Evolutionary conservation across 2,113 vertebrate species (phyloP), one percentile per base, ranked within the genome.

Genomic region (Lethenteron reissneri): DNA sequence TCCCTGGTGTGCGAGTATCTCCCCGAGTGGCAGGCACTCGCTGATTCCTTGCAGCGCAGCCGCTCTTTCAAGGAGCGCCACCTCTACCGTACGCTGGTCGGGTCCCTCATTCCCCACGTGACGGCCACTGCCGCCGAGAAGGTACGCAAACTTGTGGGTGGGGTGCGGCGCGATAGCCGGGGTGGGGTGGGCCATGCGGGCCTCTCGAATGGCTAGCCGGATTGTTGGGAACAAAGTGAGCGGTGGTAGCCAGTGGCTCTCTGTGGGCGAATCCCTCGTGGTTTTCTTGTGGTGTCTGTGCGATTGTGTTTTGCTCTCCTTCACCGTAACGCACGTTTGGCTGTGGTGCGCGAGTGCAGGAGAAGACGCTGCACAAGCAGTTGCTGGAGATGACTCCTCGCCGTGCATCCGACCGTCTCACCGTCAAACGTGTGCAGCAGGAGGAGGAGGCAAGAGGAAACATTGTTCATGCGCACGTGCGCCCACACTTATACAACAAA

Each of bases 21-120:
- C 81, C 85, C 91, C 72, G 87, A 97, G 73, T 99, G 94, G 94
- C 79, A 83, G 77, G 81, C 81, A 76, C 86, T 99, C 75, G 90
- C 91, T 1, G 87, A 96, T 73, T 88, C 88, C 80, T 88, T 97
- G 76, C 85, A 89, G 82, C 88, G 92, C 78, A 89, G 87, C 78
- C 81, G 80, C 71, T 88, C 90, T 73, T 82, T 88, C 68, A 82
- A 90, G 79, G 94, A 97, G 76, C 81, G 87, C 60, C 94, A 97
- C 77, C 88, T 99, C 73, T 86, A 95, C 79, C 89, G 87, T 73
- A 85, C 95, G 76, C 85, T 99, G 81, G 95, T 85, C 74, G 88
- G 95, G 78, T 91, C 97, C 80, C 97, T 99, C 82, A 81, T 99
- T 75, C 90, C 92, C 1, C 91, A 96, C 80, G 97, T 99, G 80